A percentile compares a stretch with the other conserved stretches of the same genome.
Evolutionary conservation across 2,797 vertebrate species (phyloP).

Genomic region (Anguilla marmorata): DNA sequence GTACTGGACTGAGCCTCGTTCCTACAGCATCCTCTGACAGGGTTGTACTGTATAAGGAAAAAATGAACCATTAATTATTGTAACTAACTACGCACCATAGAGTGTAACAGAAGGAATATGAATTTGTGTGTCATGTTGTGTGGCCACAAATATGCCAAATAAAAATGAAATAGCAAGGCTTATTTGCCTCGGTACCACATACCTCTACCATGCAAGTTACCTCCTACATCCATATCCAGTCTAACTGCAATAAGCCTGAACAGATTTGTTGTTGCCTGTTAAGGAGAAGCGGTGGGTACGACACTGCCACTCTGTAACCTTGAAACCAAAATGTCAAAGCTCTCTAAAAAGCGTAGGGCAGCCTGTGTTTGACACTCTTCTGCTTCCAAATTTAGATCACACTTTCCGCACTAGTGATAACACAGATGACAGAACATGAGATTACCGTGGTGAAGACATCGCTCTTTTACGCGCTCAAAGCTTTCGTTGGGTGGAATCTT

Average conservation of each 20-base stretch:
- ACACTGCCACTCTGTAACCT: neutral
- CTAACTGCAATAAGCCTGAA: neutral
- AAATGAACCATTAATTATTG: neutral
- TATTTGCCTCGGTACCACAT: neutral
- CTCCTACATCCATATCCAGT: neutral
- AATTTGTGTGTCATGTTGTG: neutral
- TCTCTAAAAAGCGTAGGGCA: neutral
- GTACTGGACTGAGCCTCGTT: neutral
- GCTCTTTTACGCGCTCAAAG: neutral
- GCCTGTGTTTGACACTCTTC: neutral
- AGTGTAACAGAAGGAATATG: neutral
- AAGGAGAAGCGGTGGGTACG: neutral
- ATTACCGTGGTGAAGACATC: neutral
- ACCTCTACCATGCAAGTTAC: neutral
- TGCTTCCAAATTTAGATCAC: conserved; percentile 17
- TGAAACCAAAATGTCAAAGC: neutral
- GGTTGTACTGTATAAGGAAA: neutral
- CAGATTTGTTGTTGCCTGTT: neutral
- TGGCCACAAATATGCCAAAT: neutral
- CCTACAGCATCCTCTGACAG: neutral
- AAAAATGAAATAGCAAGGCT: neutral
- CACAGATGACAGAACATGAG: neutral
- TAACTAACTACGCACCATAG: neutral
- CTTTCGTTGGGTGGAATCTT: neutral
- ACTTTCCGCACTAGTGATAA: neutral